These are phyloP conservation scores for Lithophane ornitopus DNA, from an alignment of 2,888 invertebrate species.

Conservation along the genomic window DNA sequence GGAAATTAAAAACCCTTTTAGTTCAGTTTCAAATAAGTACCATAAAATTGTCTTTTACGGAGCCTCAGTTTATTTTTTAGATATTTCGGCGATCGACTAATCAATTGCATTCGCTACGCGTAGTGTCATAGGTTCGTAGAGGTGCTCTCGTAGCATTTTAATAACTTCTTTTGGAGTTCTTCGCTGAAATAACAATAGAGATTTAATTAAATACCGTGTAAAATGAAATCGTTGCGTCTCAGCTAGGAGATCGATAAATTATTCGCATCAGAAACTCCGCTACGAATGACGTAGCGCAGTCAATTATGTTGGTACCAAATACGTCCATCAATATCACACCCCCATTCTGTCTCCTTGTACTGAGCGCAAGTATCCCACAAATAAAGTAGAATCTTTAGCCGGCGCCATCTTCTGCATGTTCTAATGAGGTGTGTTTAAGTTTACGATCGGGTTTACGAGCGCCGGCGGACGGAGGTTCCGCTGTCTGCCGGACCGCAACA, in stretches of 20 bases:
- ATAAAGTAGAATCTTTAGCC: slow-evolving; percentile 68
- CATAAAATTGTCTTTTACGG: not conserved
- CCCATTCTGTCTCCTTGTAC: slow-evolving; percentile 41
- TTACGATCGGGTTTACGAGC: slow-evolving; percentile 80
- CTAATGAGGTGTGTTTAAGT: slow-evolving; percentile 78
- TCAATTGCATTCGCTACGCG: not conserved
- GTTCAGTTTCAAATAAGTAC: not conserved
- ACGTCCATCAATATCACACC: slow-evolving; percentile 51
- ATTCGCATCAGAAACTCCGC: slow-evolving; percentile 36
- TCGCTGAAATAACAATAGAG: not conserved
- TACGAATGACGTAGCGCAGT: slow-evolving; percentile 56
- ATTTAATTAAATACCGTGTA: slow-evolving; percentile 1
- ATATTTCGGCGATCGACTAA: not conserved
- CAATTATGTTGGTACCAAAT: slow-evolving; percentile 64
- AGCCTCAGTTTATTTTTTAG: not conserved
- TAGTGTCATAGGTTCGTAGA: not conserved
- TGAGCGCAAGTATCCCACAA: slow-evolving; percentile 63
- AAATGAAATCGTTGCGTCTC: slow-evolving; percentile 3
- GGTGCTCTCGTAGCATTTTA: slow-evolving; percentile 1
- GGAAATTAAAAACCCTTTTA: not conserved
- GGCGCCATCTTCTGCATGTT: slow-evolving; percentile 77
- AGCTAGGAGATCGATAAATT: slow-evolving; percentile 22
- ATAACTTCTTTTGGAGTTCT: not conserved
- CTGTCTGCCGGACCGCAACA: slow-evolving; percentile 66
- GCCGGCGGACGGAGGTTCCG: slow-evolving; percentile 63